These are phyloP conservation scores for Nothobranchius furzeri DNA, from an alignment of 2,113 vertebrate species.

Conservation along the genomic window DNA sequence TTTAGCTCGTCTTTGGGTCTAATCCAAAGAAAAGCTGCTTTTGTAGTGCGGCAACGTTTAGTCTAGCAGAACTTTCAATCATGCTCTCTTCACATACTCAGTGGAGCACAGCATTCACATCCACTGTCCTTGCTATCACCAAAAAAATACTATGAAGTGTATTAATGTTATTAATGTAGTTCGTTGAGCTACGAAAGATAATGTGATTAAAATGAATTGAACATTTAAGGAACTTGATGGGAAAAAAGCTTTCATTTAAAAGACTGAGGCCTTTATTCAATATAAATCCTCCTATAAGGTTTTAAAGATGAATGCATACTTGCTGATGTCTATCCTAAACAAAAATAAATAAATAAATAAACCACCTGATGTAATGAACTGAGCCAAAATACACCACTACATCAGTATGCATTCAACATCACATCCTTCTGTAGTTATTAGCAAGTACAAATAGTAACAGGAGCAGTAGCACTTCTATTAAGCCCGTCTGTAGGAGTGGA, in stretches of 20 bases:
- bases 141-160: neutral
- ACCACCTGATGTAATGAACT: neutral
- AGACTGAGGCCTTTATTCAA: neutral
- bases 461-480: no score
- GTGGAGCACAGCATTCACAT: slow-evolving; percentile 21
- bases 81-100: neutral
- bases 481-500: no score
- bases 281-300: neutral
- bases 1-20: slow-evolving; percentile 17
- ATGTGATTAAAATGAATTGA: slow-evolving; percentile 16
- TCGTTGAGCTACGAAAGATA: slow-evolving; percentile 2
- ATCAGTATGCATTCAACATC: no score
- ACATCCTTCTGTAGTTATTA: no score
- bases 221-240: neutral
- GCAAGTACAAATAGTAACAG: no score
- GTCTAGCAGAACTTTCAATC: slow-evolving; percentile 14
- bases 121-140: neutral
- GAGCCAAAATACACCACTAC: no score
- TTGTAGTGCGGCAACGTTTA: slow-evolving; percentile 11
- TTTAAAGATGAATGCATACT: neutral
- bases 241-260: slow-evolving; percentile 13
- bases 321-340: neutral
- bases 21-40: slow-evolving; percentile 18
- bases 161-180: slow-evolving; percentile 3
- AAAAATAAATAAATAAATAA: neutral